Evolutionary conservation across 2,888 invertebrate genomes (phyloP), one percentile per base, ranked within the genome.

Genomic region (Acrocyrtus sp.): DNA sequence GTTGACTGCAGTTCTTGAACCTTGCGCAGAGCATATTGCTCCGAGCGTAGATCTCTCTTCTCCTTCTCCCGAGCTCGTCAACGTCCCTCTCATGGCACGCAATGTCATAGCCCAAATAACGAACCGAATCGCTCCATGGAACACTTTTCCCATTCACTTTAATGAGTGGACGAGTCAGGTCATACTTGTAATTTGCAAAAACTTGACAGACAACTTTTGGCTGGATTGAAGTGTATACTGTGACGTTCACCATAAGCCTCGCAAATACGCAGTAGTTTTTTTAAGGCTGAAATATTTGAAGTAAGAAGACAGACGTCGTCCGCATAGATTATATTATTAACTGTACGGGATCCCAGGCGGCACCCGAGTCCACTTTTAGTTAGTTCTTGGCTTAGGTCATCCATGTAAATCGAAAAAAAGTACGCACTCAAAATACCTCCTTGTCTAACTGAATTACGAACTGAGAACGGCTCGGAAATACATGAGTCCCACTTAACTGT

Each of bases 31-130:
- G n/a, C 17, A 58, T 8, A n/a, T 60, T 60, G 17, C 47, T 47
- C 17, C 21, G 12, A 1, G 47, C 29, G 27, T 47, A 47, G 8
- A 29, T 17, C 19, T 60, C 60, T 2, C 58, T 43, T 27, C 19
- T 58, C n/a, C 58, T 58, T 58, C 47, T 58, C n/a, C 2, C 6
- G 2, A 58, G 3, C 17, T 58, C 58, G 26, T n/a, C 27, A 6
- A 12, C 8, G 39, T 58, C 58, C 19, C 58, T 8, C 1, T 58
- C 47, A 4, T 27, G 58, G n/a, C 63, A 72, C 8, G 45, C 63
- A 1, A 72, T 21, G 1, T 58, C 53, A 29, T 58, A 72, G 0
- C 65, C 72, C 8, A 67, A 21, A 67, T 67, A 67, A 1, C 21
- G n/a, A 0, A 51, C 51, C 1, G 3, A 24, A 10, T 58, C 51